Base-by-base conservation (phyloP, 2,888 invertebrate species). In the Brassicogethes aeneus region DNA sequence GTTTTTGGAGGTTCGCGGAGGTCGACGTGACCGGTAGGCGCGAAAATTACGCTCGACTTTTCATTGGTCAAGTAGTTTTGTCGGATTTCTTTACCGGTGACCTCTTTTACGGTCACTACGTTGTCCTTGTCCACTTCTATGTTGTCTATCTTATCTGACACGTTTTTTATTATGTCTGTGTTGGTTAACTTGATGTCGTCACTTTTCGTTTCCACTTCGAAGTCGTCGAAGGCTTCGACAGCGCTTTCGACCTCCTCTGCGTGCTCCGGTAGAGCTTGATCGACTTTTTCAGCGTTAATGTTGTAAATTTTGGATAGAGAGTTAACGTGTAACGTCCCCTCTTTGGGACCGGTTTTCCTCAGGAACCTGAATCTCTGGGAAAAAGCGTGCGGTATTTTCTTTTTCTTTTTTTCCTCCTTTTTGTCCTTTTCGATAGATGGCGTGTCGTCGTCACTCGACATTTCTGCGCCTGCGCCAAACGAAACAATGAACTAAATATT, bases 381-480 rank as follows among this genome's bases (percentile, higher is more conserved):
- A 5, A 40, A 38, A 15, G 41, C 17, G 13, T 40, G 15, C 14
- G 34, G 16, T 29, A 35, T 34, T 17, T 45, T 30, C 14, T 31
- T n/a, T 16, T 38, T 34, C 35, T 35, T 15, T 33, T 44, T 41
- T 13, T 45, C 44, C 3, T 34, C 32, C 34, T 48, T 48, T 47
- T 60, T 61, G 36, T 61, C 60, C 47, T 57, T 59, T 32, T 61
- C 59, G 23, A 57, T 46, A 3, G 65, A 64, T 1, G 65, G 57
- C 1, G 63, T 64, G 16, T 69, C 70, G 29, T 67, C 65, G 37
- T 68, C 64, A 45, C 71, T 72, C 0, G 69, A 64, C 74, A 75
- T 60, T 62, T 70, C 56, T 44, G 68, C 60, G 57, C 74, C 68
- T 62, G 43, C 36, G 46, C n/a, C n/a, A n/a, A n/a, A n/a, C n/a